Evolutionary conservation across 1,140 invertebrate genomes (phyloP).

Genomic region (Procambarus clarkii): DNA sequence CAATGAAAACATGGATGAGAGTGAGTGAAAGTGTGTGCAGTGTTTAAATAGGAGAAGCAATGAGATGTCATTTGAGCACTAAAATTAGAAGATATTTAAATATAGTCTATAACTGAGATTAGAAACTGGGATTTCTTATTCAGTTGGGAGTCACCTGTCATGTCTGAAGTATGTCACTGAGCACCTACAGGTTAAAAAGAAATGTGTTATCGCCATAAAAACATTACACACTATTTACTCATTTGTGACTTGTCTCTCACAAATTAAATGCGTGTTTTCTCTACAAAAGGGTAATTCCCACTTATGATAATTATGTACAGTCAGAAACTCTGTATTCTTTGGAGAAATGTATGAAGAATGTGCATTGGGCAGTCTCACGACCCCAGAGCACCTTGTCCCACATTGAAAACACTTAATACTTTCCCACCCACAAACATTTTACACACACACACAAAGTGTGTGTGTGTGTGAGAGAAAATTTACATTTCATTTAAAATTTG

Average conservation of each 20-base stretch:
- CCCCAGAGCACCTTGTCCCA: constrained; percentile 15
- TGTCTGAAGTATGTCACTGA: constrained; percentile 33
- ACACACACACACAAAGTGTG: background rate
- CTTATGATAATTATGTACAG: constrained; percentile 35
- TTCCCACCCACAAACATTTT: background rate
- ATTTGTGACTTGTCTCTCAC: constrained; percentile 13
- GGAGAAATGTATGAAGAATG: constrained; percentile 19
- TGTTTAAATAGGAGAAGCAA: constrained; percentile 10
- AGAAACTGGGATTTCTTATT: constrained; percentile 24
- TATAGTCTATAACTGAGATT: background rate
- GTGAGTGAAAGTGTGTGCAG: background rate
- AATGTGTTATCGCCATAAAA: constrained; percentile 17
- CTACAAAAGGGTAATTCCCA: constrained; percentile 25
- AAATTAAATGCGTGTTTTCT: constrained; percentile 34
- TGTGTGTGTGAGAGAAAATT: background rate
- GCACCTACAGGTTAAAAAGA: constrained; percentile 33
- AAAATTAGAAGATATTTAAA: constrained; percentile 21
- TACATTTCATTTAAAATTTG: background rate
- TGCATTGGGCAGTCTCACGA: constrained; percentile 10
- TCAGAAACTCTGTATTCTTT: constrained; percentile 30
- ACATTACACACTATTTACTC: background rate
- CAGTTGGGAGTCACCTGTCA: constrained; percentile 11
- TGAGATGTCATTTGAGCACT: constrained; percentile 16
- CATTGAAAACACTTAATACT: background rate
- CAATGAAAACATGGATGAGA: background rate